A percentile compares a stretch with the other conserved stretches of the same genome.
Evolutionary conservation across 2,113 vertebrate genomes (phyloP).

Genomic region (Monopterus albus): DNA sequence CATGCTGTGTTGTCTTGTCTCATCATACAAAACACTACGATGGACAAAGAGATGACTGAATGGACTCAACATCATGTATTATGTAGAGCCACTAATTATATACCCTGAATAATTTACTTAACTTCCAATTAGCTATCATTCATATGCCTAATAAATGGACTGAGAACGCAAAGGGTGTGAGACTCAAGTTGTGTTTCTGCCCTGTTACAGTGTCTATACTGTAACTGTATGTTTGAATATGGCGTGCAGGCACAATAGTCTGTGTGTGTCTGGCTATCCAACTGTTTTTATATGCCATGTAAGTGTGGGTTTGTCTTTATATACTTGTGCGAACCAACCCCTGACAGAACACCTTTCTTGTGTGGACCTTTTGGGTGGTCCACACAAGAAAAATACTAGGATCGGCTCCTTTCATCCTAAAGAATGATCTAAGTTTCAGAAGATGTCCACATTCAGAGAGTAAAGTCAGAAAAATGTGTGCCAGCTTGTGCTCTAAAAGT

Average conservation of each 20-base stretch:
- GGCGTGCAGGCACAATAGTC: not conserved
- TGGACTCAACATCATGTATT: slow-evolving; percentile 53
- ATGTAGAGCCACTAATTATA: slow-evolving; percentile 68
- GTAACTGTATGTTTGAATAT: slow-evolving; percentile 5
- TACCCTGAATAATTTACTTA: slow-evolving; percentile 69
- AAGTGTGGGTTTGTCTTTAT: too few species aligned
- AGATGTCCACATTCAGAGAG: too few species aligned
- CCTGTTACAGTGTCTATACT: not conserved
- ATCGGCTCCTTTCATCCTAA: too few species aligned
- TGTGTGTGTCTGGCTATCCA: slow-evolving; percentile 4
- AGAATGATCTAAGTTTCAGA: too few species aligned
- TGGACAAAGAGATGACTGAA: slow-evolving; percentile 46
- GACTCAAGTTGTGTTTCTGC: not conserved
- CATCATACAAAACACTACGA: slow-evolving; percentile 34
- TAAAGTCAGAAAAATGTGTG: too few species aligned
- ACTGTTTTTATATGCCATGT: slow-evolving; percentile 19
- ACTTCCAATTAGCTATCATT: slow-evolving; percentile 60
- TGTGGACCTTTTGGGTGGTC: too few species aligned
- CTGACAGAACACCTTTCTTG: too few species aligned
- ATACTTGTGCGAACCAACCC: too few species aligned
- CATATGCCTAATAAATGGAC: slow-evolving; percentile 13
- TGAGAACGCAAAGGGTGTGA: slow-evolving; percentile 10
- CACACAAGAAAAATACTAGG: too few species aligned
- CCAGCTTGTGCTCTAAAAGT: too few species aligned
- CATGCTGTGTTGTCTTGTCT: slow-evolving; percentile 43